Conservation (phyloP, 1,140 invertebrate genomes). For the Euwallacea fornicatus region DNA sequence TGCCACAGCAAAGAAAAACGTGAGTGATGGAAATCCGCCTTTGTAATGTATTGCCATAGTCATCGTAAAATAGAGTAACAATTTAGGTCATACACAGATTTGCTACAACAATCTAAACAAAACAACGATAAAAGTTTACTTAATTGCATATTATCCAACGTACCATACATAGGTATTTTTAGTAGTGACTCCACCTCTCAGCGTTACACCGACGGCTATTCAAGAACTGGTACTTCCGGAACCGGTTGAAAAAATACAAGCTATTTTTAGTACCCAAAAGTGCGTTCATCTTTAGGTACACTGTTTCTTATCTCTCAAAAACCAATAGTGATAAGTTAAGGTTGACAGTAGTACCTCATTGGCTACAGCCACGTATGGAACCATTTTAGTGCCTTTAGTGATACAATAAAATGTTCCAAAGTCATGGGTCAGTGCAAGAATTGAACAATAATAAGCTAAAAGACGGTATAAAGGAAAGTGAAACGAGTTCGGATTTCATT, state of each 20-base stretch:
- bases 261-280: no score
- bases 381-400: no score
- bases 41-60: background rate
- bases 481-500: slow-evolving; percentile 16
- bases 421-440: background rate
- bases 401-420: no score
- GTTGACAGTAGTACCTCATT: no score
- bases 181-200: slow-evolving; percentile 15
- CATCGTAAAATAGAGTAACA: no score
- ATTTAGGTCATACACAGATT: no score
- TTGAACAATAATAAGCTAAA: background rate
- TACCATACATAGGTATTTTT: slow-evolving; percentile 17
- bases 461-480: slow-evolving; percentile 20
- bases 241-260: no score
- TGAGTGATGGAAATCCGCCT: slow-evolving; percentile 32
- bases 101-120: background rate
- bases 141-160: background rate
- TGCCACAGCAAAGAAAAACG: slow-evolving; percentile 44
- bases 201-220: slow-evolving; percentile 4
- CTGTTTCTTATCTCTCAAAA: no score
- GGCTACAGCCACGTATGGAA: no score
- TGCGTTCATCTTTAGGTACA: no score
- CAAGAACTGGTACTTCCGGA: slow-evolving; percentile 12
- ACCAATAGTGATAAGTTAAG: no score
- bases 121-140: slow-evolving; percentile 8